Evolutionary conservation across 1,140 invertebrate species (phyloP).

Genomic region (Nomia melanderi): DNA sequence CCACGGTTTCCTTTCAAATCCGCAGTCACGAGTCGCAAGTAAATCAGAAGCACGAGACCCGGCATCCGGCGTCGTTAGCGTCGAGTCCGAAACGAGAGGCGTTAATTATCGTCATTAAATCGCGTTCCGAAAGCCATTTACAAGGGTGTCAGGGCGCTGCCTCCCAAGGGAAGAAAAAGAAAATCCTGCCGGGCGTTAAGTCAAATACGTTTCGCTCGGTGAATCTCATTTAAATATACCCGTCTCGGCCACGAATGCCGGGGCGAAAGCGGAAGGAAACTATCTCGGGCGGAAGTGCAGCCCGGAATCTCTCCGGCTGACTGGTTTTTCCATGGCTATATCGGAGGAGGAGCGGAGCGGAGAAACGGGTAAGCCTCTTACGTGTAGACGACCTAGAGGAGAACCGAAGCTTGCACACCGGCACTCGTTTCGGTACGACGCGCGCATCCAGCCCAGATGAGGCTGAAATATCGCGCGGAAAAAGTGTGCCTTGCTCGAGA

Average conservation of each 20-base stretch:
- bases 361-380: conserved; percentile 31
- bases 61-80: neutral
- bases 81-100: neutral
- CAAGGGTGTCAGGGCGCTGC: conserved; percentile 9
- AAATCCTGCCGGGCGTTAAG: conserved; percentile 4
- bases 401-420: neutral
- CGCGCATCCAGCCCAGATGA: neutral
- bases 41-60: neutral
- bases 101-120: conserved; percentile 37
- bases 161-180: neutral
- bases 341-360: conserved; percentile 1
- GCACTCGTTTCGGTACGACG: conserved; percentile 10
- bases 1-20: too few species aligned
- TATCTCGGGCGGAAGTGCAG: conserved; percentile 4
- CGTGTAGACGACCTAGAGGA: neutral
- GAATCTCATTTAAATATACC: conserved; percentile 48
- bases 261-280: neutral
- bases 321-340: conserved; percentile 31
- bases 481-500: conserved; percentile 8
- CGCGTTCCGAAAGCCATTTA: conserved; percentile 20
- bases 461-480: conserved; percentile 24
- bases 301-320: conserved; percentile 15
- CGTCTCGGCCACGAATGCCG: conserved; percentile 7
- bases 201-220: conserved; percentile 31
- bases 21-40: neutral